These are phyloP conservation scores for Oreotragus oreotragus DNA, from an alignment of 2,113 vertebrate genomes.

Conservation along the genomic window DNA sequence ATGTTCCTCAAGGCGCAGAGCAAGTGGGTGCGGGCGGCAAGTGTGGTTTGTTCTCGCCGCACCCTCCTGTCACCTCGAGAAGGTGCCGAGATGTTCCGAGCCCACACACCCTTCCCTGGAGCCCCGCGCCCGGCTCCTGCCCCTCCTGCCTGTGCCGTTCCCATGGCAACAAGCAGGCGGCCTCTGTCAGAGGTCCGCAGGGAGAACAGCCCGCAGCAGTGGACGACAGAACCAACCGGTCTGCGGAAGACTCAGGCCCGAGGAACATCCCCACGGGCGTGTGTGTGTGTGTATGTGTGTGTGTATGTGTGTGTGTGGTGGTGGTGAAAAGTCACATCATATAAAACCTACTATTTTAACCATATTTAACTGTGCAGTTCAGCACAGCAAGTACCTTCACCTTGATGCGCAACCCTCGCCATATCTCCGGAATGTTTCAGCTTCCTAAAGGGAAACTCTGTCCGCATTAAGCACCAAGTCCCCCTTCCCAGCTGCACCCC, in stretches of 20 bases:
- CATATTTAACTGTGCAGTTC: neutral
- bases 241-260: neutral
- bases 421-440: neutral
- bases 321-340: neutral
- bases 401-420: accelerated
- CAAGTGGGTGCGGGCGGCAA: accelerated
- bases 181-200: neutral
- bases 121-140: neutral
- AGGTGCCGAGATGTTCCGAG: neutral
- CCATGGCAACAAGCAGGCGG: neutral
- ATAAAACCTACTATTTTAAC: neutral
- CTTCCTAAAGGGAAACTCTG: neutral
- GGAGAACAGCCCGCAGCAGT: neutral
- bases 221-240: neutral
- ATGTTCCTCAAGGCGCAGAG: accelerated
- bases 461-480: neutral
- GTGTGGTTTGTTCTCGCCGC: neutral
- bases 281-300: no score
- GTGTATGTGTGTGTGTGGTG: neutral
- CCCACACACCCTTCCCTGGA: neutral
- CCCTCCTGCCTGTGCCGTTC: neutral
- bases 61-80: accelerated
- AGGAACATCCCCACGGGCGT: accelerated
- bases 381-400: neutral
- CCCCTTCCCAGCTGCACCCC: neutral